Evolutionary conservation across 2,797 vertebrate species (phyloP).

Genomic region (Morelia viridis): DNA sequence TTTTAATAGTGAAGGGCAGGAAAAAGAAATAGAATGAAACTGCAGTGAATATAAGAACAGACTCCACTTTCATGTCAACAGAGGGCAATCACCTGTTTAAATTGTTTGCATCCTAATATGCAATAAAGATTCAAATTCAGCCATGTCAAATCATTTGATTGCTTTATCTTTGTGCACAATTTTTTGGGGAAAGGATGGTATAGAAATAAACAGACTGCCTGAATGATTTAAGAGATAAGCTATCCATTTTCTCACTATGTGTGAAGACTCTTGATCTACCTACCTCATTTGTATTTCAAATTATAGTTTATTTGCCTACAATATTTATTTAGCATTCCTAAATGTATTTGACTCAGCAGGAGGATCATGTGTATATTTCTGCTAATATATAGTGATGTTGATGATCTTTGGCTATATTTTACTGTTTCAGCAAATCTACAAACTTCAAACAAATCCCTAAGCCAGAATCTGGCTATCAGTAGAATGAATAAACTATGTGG

Average conservation of each 20-base stretch:
- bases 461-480: neutral
- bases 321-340: neutral
- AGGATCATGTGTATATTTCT: too few species aligned
- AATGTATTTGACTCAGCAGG: neutral
- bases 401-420: neutral
- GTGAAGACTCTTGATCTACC: neutral
- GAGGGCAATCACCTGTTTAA: too few species aligned
- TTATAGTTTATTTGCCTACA: neutral
- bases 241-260: neutral
- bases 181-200: too few species aligned
- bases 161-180: too few species aligned
- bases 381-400: neutral
- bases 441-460: neutral
- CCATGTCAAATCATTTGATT: too few species aligned
- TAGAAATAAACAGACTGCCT: neutral
- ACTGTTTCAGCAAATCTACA: neutral
- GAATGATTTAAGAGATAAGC: neutral
- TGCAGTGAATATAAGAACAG: too few species aligned
- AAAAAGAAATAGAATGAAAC: too few species aligned
- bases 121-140: too few species aligned
- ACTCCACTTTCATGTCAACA: too few species aligned
- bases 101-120: too few species aligned
- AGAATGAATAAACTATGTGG: neutral
- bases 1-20: too few species aligned
- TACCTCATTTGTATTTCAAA: neutral